phyloP scores from a whole-genome alignment of 2,888 invertebrate species.

The Hybos culiciformis region DNA sequence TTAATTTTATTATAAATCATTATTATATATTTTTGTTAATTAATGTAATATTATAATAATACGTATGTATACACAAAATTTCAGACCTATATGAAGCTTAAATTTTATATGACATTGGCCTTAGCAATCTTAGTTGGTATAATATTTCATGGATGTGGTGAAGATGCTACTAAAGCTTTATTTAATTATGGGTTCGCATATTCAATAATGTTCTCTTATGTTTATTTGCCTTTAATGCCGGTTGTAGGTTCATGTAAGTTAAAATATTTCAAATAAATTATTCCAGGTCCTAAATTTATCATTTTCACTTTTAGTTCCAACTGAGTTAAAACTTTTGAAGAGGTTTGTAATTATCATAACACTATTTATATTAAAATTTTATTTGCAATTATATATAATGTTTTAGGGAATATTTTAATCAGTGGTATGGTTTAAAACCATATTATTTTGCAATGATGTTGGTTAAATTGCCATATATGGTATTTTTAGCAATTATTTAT shows the following conservation, averaged over 20 bases:
- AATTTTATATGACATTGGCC: constrained; percentile 51
- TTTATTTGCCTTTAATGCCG: constrained; percentile 74
- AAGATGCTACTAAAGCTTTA: constrained; percentile 66
- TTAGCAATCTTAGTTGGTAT: constrained; percentile 56
- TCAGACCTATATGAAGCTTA: constrained; percentile 57
- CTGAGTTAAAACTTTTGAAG: constrained; percentile 63
- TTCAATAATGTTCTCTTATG: constrained; percentile 61
- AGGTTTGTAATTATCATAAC: too few species aligned
- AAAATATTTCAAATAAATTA: background rate
- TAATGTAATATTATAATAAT: background rate
- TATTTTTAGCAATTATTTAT: constrained; percentile 53
- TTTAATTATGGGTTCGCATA: constrained; percentile 78
- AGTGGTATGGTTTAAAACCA: constrained; percentile 68
- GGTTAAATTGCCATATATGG: constrained; percentile 58
- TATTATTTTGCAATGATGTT: constrained; percentile 63
- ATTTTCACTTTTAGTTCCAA: constrained; percentile 49
- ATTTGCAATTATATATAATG: too few species aligned
- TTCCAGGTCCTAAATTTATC: background rate
- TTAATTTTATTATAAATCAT: background rate
- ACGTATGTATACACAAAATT: constrained; percentile 12
- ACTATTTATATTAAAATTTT: too few species aligned
- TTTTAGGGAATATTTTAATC: constrained; percentile 65
- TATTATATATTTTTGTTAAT: background rate
- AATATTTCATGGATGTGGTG: constrained; percentile 58
- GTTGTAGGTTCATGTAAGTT: constrained; percentile 66